These are phyloP conservation scores for Drosophila tristis DNA, from an alignment of 1,140 invertebrate species.

Conservation along the genomic window DNA sequence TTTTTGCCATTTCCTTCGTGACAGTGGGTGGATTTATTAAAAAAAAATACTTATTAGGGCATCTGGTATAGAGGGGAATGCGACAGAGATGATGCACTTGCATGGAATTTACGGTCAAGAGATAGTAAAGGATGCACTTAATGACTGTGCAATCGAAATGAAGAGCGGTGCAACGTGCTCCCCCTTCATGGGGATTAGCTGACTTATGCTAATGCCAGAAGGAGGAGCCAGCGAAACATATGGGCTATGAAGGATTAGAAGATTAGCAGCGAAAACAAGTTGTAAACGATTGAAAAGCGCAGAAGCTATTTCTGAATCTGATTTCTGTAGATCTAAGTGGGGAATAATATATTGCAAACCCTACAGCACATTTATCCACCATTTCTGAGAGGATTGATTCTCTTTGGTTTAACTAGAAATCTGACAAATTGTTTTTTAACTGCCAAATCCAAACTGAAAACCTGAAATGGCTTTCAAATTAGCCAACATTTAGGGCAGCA, in stretches of 20 bases:
- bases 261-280: too few species aligned
- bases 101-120: slow-evolving; percentile 48
- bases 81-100: slow-evolving; percentile 2
- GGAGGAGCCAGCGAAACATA: background rate
- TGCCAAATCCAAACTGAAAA: background rate
- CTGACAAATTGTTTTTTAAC: slow-evolving; percentile 30
- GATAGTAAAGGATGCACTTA: slow-evolving; percentile 53
- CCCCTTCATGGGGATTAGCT: slow-evolving; percentile 13
- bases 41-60: slow-evolving; percentile 43
- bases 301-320: too few species aligned
- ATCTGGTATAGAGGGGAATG: slow-evolving; percentile 21
- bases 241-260: background rate
- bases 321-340: too few species aligned
- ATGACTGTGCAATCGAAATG: slow-evolving; percentile 47
- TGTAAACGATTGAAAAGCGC: too few species aligned
- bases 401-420: slow-evolving; percentile 1
- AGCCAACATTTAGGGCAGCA: slow-evolving; percentile 48
- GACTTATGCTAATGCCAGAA: background rate
- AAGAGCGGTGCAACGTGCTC: slow-evolving; percentile 44
- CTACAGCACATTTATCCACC: too few species aligned
- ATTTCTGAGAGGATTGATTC: too few species aligned
- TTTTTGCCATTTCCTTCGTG: slow-evolving; percentile 41
- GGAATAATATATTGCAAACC: too few species aligned
- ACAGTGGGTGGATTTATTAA: slow-evolving; percentile 61
- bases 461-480: slow-evolving; percentile 58